Base-by-base conservation (phyloP, 2,888 invertebrate species). In the Rhagium mordax region DNA sequence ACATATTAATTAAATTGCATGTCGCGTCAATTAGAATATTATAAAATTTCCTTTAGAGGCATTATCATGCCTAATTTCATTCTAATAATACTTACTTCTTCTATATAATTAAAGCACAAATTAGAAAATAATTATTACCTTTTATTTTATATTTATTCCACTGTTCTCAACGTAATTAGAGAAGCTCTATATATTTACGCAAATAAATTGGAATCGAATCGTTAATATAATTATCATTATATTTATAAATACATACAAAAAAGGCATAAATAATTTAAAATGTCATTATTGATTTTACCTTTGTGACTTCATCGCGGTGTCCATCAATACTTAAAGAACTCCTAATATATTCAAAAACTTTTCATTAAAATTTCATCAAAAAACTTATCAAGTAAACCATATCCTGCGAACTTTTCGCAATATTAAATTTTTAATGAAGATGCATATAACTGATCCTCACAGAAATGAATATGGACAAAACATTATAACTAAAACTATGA, bases 291-390 rank as follows among this genome's bases (percentile, higher is more conserved):
- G 65, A 65, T 41, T 59, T 33, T 59, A 59, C 16, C 10, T 29
- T 33, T 33, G 20, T 20, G 33, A 29, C 59, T 29, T 29, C 21
- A 15, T 13, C 7, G 7, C 15, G 15, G 13, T 8, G 20, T 20
- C 49, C 49, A 29, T 48, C 48, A 48, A 20, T 62, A 18, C 51
- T 18, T 27, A 15, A 24, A 18, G 10, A 24, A 55, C 53, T 65
- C 33, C 33, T 29, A 65, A 65, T 65, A 18, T 65, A 65, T 55
- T 49, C 16, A 33, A 51, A 55, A 67, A 57, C 67, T 67, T 41
- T 67, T 57, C 57, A 67, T 67, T 67, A 67, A 55, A 67, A 57
- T 57, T 53, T 67, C 57, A 67, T 47, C 20, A 57, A 67, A 66
- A 20, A 67, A 61, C 61, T 41, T 24, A 15, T 33, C 53, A n/a